Evolutionary conservation across 2,113 vertebrate species (phyloP).

Genomic region (Corynorhinus townsendii): DNA sequence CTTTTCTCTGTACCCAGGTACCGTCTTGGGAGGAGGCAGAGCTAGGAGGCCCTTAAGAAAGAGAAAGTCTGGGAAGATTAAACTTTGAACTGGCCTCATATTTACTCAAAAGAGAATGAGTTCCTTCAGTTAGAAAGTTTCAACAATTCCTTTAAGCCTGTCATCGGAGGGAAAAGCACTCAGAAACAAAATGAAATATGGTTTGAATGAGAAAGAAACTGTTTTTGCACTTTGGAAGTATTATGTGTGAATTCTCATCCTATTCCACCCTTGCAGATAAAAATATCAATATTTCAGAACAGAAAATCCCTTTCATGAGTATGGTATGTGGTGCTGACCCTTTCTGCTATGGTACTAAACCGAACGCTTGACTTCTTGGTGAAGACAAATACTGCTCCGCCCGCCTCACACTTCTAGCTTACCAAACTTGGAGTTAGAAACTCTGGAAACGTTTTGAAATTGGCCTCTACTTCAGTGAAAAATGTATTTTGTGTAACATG

Average conservation of each 20-base stretch:
- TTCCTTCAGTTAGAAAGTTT: not conserved
- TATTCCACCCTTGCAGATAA: not conserved
- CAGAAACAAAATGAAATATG: not conserved
- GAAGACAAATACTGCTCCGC: not conserved
- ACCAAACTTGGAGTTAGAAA: not conserved
- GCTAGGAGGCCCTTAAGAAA: not conserved
- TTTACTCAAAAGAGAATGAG: not conserved
- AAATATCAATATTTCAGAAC: not conserved
- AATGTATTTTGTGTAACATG: not conserved
- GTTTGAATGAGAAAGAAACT: not conserved
- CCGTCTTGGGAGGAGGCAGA: not conserved
- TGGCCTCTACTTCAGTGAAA: not conserved
- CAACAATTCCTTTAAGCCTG: not conserved
- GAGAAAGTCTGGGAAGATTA: not conserved
- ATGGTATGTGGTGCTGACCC: not conserved
- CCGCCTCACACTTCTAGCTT: not conserved
- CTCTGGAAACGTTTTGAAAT: not conserved
- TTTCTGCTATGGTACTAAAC: not conserved
- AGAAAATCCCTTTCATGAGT: not conserved
- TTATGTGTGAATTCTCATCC: not conserved
- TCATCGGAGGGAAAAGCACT: not conserved
- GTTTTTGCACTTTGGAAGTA: not conserved
- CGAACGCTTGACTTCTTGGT: not conserved
- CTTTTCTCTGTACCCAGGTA: not conserved
- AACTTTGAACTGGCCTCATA: not conserved